A percentile compares a stretch with the other conserved stretches of the same genome.
phyloP scores from a whole-genome alignment of 1,140 invertebrate genomes.

The Vanessa atalanta region DNA sequence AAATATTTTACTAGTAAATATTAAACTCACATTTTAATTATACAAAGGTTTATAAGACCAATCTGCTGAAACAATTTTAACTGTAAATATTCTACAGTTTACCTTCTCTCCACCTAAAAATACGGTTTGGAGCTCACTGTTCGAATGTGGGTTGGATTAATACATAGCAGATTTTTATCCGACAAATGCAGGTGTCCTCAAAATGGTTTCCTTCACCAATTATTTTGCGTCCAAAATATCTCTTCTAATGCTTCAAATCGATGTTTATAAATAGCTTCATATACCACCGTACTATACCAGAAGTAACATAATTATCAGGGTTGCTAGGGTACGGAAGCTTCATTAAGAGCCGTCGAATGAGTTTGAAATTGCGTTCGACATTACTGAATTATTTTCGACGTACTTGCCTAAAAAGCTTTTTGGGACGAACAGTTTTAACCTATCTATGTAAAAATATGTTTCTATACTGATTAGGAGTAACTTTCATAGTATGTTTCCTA shows the following conservation, averaged over 20 bases:
- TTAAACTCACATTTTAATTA: no score
- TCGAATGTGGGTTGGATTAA: no score
- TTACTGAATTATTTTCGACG: constrained; percentile 28
- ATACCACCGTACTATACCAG: constrained; percentile 3
- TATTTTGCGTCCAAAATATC: background rate
- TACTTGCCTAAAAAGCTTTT: constrained; percentile 8
- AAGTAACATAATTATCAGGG: constrained; percentile 32
- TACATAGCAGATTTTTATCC: background rate
- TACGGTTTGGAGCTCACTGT: no score
- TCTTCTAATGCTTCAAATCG: background rate
- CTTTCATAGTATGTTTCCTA: no score
- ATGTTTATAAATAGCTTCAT: background rate
- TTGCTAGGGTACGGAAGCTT: constrained; percentile 35
- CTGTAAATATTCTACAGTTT: no score
- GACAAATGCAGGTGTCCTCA: no score
- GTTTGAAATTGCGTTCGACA: constrained; percentile 34
- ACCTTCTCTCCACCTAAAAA: no score
- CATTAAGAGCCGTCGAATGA: constrained; percentile 32
- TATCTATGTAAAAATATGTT: background rate
- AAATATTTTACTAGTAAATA: background rate
- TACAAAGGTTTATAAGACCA: no score
- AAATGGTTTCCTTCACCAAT: no score
- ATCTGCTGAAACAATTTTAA: no score
- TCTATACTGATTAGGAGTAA: background rate
- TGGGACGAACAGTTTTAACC: background rate